Percentiles rank a stretch among this genome's conserved stretches.
Conservation (phyloP, 2,888 invertebrate species). For the Nymphalis urticae region DNA sequence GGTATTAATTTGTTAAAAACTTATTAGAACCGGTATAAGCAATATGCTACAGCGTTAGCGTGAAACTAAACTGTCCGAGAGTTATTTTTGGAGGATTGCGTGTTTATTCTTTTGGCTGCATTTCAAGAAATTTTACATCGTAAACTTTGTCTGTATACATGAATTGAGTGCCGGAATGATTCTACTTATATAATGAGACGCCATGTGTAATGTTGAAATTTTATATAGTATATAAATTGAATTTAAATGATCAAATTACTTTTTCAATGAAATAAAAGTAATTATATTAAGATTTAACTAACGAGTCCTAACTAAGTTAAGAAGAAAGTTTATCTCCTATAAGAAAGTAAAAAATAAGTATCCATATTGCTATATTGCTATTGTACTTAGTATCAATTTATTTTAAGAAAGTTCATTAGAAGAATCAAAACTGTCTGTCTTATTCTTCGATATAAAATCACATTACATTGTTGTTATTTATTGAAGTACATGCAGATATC, state of each 20-base stretch:
- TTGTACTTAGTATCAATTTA: no score
- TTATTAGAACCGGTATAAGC: slow-evolving; percentile 32
- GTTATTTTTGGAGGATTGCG: slow-evolving; percentile 72
- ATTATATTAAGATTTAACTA: no score
- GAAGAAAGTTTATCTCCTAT: no score
- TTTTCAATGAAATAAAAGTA: neutral
- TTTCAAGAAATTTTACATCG: slow-evolving; percentile 63
- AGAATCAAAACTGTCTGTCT: no score
- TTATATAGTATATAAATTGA: neutral
- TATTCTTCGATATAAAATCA: no score
- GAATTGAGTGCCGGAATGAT: neutral
- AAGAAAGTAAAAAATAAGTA: no score
- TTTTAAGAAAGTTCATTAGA: no score
- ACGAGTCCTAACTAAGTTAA: no score
- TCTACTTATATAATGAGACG: neutral
- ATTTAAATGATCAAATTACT: neutral
- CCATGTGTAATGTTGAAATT: neutral
- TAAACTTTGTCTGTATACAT: slow-evolving; percentile 21
- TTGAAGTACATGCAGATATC: no score
- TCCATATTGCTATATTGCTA: no score
- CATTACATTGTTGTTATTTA: no score
- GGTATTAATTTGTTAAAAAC: slow-evolving; percentile 25
- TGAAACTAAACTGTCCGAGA: slow-evolving; percentile 62
- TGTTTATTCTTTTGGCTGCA: slow-evolving; percentile 66
- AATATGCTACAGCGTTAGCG: slow-evolving; percentile 50